These are phyloP conservation scores for Candoia aspera DNA, from an alignment of 2,113 vertebrate species.

Conservation along the genomic window DNA sequence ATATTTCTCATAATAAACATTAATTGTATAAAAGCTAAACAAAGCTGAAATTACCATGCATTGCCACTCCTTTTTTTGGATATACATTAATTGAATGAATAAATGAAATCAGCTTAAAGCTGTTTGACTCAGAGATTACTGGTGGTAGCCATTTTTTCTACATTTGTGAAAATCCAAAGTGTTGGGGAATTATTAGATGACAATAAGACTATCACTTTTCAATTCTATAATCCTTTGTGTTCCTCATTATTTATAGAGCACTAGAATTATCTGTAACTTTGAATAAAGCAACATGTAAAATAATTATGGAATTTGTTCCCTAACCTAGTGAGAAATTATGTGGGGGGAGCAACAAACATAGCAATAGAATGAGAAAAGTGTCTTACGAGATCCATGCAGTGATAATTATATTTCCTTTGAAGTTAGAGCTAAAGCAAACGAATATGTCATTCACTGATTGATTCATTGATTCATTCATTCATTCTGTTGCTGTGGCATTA, in stretches of 20 bases:
- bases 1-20: too few relatives aligned
- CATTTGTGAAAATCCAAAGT: not conserved
- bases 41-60: too few relatives aligned
- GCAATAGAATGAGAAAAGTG: not conserved
- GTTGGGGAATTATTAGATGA: not conserved
- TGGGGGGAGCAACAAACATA: not conserved
- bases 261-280: not conserved
- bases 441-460: not conserved
- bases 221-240: not conserved
- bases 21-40: too few relatives aligned
- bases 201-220: not conserved
- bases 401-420: not conserved
- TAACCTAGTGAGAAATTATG: not conserved
- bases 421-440: not conserved
- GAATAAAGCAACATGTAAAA: not conserved
- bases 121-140: not conserved
- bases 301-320: not conserved
- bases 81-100: not conserved
- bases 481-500: not conserved
- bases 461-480: not conserved
- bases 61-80: not conserved
- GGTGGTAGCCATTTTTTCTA: not conserved
- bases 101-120: not conserved
- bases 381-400: not conserved
- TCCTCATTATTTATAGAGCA: not conserved